A percentile compares a stretch with the other conserved stretches of the same genome.
phyloP scores from a whole-genome alignment of 2,113 vertebrate genomes.

The Phyllostomus hastatus region DNA sequence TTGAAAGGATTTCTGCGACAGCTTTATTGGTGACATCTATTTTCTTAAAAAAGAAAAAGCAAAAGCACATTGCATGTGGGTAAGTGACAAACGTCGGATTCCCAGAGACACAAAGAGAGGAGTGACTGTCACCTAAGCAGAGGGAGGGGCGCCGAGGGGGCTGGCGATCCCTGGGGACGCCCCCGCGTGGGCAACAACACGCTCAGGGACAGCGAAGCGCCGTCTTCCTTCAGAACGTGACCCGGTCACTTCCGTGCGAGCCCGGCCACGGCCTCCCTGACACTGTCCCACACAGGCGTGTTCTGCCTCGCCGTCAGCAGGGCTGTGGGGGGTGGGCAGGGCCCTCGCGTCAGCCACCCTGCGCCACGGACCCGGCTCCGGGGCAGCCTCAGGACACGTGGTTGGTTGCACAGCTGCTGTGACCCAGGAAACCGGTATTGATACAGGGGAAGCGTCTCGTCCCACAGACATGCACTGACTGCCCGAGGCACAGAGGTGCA shows the following conservation, averaged over 20 bases:
- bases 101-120: not conserved
- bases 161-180: fast-evolving
- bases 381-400: not conserved
- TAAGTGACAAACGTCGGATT: not conserved
- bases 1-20: constrained; percentile 91
- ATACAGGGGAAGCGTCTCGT: not conserved
- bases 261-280: not conserved
- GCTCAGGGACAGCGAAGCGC: no score
- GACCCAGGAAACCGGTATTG: not conserved
- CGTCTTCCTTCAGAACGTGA: no score
- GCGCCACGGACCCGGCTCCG: not conserved
- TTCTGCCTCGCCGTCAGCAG: not conserved
- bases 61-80: not conserved
- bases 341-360: not conserved
- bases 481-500: not conserved
- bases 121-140: not conserved
- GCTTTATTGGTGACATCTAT: constrained; percentile 96
- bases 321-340: not conserved
- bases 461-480: not conserved
- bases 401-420: not conserved
- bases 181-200: no score
- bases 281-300: not conserved
- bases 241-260: not conserved
- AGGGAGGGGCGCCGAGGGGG: not conserved
- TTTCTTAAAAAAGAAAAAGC: constrained; percentile 84